These are phyloP conservation scores for Magallana nippona DNA, from an alignment of 2,888 invertebrate species.

Conservation along the genomic window DNA sequence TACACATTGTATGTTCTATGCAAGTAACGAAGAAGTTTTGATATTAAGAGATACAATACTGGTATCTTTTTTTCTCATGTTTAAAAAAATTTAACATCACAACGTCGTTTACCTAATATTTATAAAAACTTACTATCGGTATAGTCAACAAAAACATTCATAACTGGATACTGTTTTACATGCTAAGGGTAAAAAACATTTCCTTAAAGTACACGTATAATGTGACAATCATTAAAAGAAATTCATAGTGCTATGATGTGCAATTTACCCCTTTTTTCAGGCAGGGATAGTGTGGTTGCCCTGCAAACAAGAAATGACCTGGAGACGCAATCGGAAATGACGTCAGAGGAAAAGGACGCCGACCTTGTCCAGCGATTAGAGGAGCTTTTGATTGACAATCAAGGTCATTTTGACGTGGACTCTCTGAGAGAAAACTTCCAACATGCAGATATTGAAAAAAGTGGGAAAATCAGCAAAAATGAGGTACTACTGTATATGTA, in stretches of 20 bases:
- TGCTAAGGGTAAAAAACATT: too few relatives aligned
- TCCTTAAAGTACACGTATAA: too few relatives aligned
- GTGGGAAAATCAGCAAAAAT: constrained; percentile 56
- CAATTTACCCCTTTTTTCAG: constrained; percentile 50
- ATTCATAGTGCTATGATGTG: background rate
- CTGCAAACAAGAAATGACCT: constrained; percentile 68
- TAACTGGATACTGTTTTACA: too few relatives aligned
- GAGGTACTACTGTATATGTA: constrained; percentile 33
- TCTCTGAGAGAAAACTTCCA: constrained; percentile 65
- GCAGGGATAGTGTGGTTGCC: constrained; percentile 77
- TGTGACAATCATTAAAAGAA: background rate
- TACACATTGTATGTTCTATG: too few relatives aligned
- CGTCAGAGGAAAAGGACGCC: constrained; percentile 72
- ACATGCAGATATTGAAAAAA: constrained; percentile 64
- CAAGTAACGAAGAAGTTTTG: too few relatives aligned
- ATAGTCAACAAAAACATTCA: too few relatives aligned
- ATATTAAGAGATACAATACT: too few relatives aligned
- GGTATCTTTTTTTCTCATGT: too few relatives aligned
- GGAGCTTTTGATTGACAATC: constrained; percentile 67
- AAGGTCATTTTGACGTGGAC: constrained; percentile 69
- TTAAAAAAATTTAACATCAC: too few relatives aligned
- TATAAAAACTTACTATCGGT: too few relatives aligned
- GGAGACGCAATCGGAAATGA: constrained; percentile 57
- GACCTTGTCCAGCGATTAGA: constrained; percentile 73
- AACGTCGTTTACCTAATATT: too few relatives aligned